Evolutionary conservation across 2,113 vertebrate genomes (phyloP).

Genomic region (Motacilla tschutschensis): DNA sequence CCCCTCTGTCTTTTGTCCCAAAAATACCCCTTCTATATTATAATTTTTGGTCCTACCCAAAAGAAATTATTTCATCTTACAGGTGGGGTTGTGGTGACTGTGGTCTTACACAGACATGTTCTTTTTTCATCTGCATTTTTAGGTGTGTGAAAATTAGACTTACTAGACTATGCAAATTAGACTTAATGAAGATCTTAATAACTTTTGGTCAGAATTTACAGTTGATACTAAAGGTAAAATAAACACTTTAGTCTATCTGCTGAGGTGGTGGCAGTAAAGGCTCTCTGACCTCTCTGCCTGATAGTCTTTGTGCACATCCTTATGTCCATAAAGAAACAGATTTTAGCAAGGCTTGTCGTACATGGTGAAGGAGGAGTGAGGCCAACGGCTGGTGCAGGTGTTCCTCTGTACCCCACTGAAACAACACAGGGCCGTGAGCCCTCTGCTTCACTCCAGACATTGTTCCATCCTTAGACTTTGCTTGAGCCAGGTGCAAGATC

Average conservation of each 20-base stretch:
- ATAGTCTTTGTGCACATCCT: not conserved
- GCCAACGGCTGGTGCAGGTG: not conserved
- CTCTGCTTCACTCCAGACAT: not conserved
- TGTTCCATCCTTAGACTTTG: not conserved
- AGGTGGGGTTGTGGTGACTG: not conserved
- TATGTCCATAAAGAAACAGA: not conserved
- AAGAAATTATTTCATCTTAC: not conserved
- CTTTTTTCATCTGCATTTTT: too few species aligned
- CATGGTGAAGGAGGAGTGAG: not conserved
- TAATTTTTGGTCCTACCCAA: not conserved
- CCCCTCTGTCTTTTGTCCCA: not conserved
- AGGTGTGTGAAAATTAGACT: not conserved
- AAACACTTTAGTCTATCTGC: not conserved
- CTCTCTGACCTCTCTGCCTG: not conserved
- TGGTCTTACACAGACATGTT: not conserved
- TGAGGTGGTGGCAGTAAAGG: not conserved
- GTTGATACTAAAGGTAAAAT: not conserved
- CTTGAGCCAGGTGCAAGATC: not conserved
- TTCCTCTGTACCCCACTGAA: not conserved
- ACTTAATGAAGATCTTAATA: not conserved
- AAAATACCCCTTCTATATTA: not conserved
- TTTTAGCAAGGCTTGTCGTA: not conserved
- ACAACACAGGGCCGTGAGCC: not conserved
- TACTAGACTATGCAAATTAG: not conserved
- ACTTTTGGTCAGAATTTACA: not conserved